Base-by-base conservation (phyloP, 1,140 invertebrate genomes). In the Drosophila athabasca region DNA sequence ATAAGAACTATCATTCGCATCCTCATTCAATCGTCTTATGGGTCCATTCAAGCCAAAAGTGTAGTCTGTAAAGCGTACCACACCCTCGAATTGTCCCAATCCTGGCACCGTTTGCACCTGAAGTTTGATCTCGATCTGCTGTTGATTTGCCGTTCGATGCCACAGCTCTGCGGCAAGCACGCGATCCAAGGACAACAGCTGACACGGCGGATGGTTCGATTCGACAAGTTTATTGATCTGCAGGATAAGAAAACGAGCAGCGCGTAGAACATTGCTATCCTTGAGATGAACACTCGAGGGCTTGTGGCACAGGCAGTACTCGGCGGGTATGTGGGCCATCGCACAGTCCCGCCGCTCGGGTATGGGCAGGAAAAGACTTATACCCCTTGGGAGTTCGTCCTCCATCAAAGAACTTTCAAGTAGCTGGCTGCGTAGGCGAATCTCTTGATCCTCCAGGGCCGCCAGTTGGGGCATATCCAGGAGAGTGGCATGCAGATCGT, bases 401-500 rank as follows among this genome's bases (percentile, higher is more conserved):
- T 29, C 46, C 19, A 35, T 5, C 4, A 13, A 13, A 39, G 35
- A 9, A 5, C 41, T n/a, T n/a, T 6, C 11, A 13, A 73, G 24
- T 8, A 48, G 35, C 9, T 17, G 0, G n/a, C 43, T 74, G 7
- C 69, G 60, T 13, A 65, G 17, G n/a, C 11, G 8, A 0, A 73
- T 24, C 15, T 29, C n/a, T 1, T 51, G 6, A 29, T 74, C 60
- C 7, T 39, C n/a, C 19, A 74, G 54, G 0, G 60, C 31, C 1
- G 17, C 15, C 6, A 75, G 7, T 2, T 66, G 29, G 2, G 48
- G 19, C 2, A 75, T 13, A 26, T 59, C 54, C 11, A 44, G 2
- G 0, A 92, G 68, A 1, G 94, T 94, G 61, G 95, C 94, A 83
- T 97, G 95, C 2, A 98, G 84, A 91, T 98, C 97, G 90, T 94